Percentiles rank a stretch among this genome's conserved stretches.
Conservation (phyloP, 2,797 vertebrate species). For the Adelosebastes latens region DNA sequence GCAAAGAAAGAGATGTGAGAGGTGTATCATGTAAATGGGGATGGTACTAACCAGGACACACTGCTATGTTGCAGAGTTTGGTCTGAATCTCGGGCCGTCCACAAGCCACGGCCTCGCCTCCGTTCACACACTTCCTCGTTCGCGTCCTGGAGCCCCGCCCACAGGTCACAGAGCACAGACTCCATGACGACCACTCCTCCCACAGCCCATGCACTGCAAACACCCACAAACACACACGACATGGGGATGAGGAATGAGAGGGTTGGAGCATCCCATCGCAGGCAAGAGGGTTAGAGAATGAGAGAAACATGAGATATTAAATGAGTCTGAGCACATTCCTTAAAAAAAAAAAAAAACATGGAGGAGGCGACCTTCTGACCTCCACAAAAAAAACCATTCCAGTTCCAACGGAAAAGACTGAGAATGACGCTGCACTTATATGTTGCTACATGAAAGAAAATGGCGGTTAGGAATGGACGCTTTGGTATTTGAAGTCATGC, state of each 20-base stretch:
- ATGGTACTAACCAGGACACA: conserved; percentile 94
- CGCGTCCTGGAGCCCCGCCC: conserved; percentile 92
- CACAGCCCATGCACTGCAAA: conserved; percentile 93
- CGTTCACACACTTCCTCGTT: conserved; percentile 89
- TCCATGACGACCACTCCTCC: conserved; percentile 96
- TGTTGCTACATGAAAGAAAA: conserved; percentile 47
- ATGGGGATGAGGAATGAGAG: conserved; percentile 70
- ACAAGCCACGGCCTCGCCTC: conserved; percentile 85
- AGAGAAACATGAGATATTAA: conserved; percentile 66
- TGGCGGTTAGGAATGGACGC: conserved; percentile 58
- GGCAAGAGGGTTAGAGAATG: conserved; percentile 58
- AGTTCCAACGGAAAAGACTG: conserved; percentile 24
- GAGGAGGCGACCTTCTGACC: conserved; percentile 28
- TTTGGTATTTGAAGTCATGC: conserved; percentile 61
- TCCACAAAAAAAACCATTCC: conserved; percentile 28
- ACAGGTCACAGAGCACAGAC: conserved; percentile 95
- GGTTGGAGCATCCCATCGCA: conserved; percentile 47
- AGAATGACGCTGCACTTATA: conserved; percentile 26
- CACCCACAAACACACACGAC: conserved; percentile 77
- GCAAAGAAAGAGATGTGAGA: conserved; percentile 5
- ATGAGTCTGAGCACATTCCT: conserved; percentile 63
- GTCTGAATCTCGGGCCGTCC: conserved; percentile 89
- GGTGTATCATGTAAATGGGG: conserved; percentile 60
- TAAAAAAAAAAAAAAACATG: conserved; percentile 20
- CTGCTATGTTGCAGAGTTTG: conserved; percentile 94